These are phyloP conservation scores for Pyrocoelia pectoralis DNA, from an alignment of 2,888 invertebrate genomes.

Conservation along the genomic window DNA sequence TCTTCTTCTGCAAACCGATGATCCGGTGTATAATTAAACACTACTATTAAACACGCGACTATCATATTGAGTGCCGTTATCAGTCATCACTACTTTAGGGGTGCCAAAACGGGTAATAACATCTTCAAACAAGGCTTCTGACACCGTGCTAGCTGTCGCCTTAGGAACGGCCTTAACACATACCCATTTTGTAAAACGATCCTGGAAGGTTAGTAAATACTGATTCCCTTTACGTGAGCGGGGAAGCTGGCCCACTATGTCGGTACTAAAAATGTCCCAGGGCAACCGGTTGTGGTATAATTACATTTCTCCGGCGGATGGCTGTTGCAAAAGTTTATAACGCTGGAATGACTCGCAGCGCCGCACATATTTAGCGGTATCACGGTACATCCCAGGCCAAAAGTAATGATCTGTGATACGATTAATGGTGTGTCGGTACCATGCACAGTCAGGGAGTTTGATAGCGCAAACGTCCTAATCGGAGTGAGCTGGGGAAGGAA, in stretches of 20 bases:
- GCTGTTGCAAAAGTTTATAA: neutral
- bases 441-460: neutral
- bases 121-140: neutral
- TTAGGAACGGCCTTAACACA: constrained; percentile 17
- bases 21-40: too few relatives aligned
- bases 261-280: constrained; percentile 22
- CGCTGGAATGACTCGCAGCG: constrained; percentile 19
- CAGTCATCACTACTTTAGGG: constrained; percentile 20
- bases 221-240: constrained; percentile 9
- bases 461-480: neutral
- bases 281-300: neutral
- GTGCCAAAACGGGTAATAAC: constrained; percentile 30
- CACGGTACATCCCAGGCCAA: constrained; percentile 44
- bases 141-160: constrained; percentile 19
- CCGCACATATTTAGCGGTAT: constrained; percentile 14
- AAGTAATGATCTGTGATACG: constrained; percentile 36
- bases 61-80: constrained; percentile 33
- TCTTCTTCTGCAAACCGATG: too few relatives aligned
- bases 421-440: constrained; percentile 23
- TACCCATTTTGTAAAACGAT: constrained; percentile 14
- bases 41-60: too few relatives aligned
- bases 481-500: too few relatives aligned
- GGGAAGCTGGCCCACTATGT: constrained; percentile 27
- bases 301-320: neutral
- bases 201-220: constrained; percentile 27